Evolutionary conservation across 2,113 vertebrate species (phyloP).

Genomic region (Nyctereutes procyonoides): DNA sequence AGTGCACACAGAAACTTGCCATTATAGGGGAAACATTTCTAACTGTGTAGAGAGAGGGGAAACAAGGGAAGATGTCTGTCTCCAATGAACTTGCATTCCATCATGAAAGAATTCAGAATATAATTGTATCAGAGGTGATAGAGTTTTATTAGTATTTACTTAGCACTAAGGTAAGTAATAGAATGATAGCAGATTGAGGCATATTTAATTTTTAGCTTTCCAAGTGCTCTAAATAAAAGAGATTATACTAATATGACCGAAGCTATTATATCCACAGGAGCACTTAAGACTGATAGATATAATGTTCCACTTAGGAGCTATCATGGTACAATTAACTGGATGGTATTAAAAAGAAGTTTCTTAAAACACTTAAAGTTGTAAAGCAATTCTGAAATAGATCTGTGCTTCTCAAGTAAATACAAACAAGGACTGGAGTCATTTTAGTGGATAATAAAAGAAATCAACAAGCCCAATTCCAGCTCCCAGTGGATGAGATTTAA

Average conservation of each 20-base stretch:
- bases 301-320: conserved; percentile 81
- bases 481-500: conserved; percentile 64
- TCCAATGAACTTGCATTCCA: neutral
- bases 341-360: conserved; percentile 84
- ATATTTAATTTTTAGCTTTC: conserved; percentile 72
- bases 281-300: conserved; percentile 75
- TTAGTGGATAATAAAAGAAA: conserved; percentile 66
- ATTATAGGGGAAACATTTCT: conserved; percentile 47
- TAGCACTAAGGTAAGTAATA: conserved; percentile 72
- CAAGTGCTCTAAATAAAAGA: conserved; percentile 76
- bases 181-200: conserved; percentile 67
- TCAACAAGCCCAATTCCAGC: conserved; percentile 56
- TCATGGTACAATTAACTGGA: conserved; percentile 81
- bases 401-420: conserved; percentile 80
- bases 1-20: neutral
- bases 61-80: neutral
- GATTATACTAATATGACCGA: conserved; percentile 62
- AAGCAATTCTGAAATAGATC: conserved; percentile 70
- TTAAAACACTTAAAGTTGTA: conserved; percentile 79
- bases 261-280: conserved; percentile 74
- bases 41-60: neutral
- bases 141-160: conserved; percentile 72
- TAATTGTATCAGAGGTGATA: conserved; percentile 36
- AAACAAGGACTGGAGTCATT: conserved; percentile 76
- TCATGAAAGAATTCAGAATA: conserved; percentile 34